Evolutionary conservation across 2,113 vertebrate species (phyloP).

Genomic region (Podarcis muralis): DNA sequence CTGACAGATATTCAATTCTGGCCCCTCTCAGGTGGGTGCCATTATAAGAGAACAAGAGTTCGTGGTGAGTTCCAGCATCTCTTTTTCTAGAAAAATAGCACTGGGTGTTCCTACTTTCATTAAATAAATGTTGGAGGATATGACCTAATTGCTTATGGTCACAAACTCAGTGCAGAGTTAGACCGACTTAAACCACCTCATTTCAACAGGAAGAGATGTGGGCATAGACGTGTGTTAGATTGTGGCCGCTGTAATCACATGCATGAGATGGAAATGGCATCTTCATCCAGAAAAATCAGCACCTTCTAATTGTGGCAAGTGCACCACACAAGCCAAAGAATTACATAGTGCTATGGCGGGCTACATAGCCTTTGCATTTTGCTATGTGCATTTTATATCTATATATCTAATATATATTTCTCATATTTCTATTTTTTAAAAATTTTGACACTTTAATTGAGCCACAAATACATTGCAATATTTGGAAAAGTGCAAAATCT

Average conservation of each 20-base stretch:
- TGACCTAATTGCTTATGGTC: no score
- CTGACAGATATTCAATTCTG: no score
- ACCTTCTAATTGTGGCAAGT: background rate
- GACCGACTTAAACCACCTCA: background rate
- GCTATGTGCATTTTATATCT: no score
- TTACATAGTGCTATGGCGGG: background rate
- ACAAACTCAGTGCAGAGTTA: background rate
- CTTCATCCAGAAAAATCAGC: background rate
- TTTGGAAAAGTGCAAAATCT: background rate
- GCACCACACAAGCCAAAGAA: background rate
- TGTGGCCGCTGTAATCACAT: background rate
- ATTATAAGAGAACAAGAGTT: no score
- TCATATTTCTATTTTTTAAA: background rate
- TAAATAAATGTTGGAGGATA: no score
- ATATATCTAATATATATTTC: no score
- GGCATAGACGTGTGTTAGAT: background rate
- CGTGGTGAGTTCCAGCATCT: no score
- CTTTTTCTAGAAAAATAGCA: no score
- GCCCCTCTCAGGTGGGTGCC: no score
- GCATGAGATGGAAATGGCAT: background rate
- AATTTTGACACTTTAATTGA: background rate
- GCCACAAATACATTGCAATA: background rate
- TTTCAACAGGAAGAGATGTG: background rate
- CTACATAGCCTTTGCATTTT: background rate
- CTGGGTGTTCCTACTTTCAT: no score